Conservation (phyloP, 2,888 invertebrate genomes). For the Yponomeuta cagnagella region DNA sequence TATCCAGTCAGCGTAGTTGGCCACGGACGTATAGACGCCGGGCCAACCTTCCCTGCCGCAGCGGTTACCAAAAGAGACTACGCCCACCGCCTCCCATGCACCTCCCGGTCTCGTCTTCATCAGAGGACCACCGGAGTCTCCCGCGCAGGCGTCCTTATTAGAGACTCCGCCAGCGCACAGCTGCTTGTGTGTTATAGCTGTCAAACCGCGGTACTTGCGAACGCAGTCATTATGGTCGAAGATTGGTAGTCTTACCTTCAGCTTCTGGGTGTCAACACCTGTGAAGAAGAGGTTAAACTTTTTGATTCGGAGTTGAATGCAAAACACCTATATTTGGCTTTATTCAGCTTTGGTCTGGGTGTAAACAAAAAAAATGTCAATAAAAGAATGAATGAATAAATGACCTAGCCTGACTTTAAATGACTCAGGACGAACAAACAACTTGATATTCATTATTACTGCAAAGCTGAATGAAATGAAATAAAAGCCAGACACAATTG, state of each 20-base stretch:
- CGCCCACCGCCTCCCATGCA: constrained; percentile 76
- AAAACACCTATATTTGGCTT: too few relatives aligned
- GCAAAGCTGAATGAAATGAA: too few relatives aligned
- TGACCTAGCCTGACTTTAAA: too few relatives aligned
- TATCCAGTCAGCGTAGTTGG: constrained; percentile 80
- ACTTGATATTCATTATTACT: too few relatives aligned
- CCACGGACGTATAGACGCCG: constrained; percentile 80
- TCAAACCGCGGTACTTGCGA: constrained; percentile 61
- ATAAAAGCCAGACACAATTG: too few relatives aligned
- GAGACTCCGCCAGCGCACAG: constrained; percentile 83
- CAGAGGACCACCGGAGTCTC: constrained; percentile 86
- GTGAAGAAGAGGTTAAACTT: constrained; percentile 37
- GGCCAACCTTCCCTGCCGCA: constrained; percentile 81
- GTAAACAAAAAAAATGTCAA: too few relatives aligned
- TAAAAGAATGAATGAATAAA: too few relatives aligned
- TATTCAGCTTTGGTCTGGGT: too few relatives aligned
- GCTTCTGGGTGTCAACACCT: constrained; percentile 74
- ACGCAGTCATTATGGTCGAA: constrained; percentile 71
- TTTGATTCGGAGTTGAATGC: too few relatives aligned
- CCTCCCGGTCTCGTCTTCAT: constrained; percentile 74
- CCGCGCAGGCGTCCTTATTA: constrained; percentile 82
- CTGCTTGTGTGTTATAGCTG: constrained; percentile 73
- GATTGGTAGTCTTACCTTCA: constrained; percentile 78
- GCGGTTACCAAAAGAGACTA: constrained; percentile 81
- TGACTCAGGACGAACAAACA: too few relatives aligned